These are phyloP conservation scores for Podocnemis expansa DNA, from an alignment of 2,113 vertebrate species.

Conservation along the genomic window DNA sequence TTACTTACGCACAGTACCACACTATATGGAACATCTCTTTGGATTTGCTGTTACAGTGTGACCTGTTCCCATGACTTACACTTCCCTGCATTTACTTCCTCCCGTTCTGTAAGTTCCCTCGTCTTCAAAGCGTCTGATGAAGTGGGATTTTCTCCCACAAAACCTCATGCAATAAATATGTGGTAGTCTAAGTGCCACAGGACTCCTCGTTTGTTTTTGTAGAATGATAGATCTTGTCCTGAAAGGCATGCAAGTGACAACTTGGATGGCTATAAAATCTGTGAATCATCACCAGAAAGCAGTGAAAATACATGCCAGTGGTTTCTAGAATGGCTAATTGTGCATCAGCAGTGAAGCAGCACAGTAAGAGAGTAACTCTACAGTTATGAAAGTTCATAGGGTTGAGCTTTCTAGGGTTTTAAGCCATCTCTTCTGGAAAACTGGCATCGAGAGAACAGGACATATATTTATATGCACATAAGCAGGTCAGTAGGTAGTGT, in stretches of 20 bases:
- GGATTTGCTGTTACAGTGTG: too few relatives aligned
- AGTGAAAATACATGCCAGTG: not conserved
- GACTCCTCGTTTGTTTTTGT: too few relatives aligned
- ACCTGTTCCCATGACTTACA: too few relatives aligned
- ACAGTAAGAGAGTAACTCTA: not conserved
- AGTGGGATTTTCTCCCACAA: too few relatives aligned
- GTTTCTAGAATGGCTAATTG: not conserved
- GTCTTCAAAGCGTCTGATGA: too few relatives aligned
- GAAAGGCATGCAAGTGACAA: not conserved
- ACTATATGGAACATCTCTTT: too few relatives aligned
- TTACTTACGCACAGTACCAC: not conserved
- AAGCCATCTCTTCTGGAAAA: not conserved
- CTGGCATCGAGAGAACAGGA: not conserved
- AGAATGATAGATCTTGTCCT: not conserved
- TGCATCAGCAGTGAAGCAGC: not conserved
- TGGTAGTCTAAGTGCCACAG: too few relatives aligned
- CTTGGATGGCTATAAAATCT: not conserved
- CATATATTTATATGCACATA: not conserved
- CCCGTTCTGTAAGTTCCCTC: too few relatives aligned
- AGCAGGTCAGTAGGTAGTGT: not conserved
- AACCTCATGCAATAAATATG: too few relatives aligned
- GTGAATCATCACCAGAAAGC: not conserved
- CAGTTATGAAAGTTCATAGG: not conserved
- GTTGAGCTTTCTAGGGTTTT: not conserved
- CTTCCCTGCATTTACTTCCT: too few relatives aligned